phyloP scores from a whole-genome alignment of 2,797 vertebrate species.

The Hyperoplus immaculatus region DNA sequence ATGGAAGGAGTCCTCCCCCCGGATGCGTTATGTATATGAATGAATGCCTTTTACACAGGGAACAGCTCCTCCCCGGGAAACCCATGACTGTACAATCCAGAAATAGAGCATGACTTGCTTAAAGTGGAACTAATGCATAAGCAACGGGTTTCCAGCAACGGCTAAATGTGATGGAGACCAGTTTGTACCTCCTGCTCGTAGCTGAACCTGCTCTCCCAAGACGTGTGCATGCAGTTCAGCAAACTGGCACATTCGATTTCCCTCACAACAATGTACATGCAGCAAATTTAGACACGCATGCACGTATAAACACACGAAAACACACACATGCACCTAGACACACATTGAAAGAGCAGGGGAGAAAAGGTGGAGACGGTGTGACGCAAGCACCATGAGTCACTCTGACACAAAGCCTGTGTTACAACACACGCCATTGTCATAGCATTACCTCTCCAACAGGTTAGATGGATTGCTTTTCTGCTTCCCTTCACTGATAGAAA shows the following conservation, averaged over 20 bases:
- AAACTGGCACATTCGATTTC: slow-evolving; percentile 42
- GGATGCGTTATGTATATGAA: slow-evolving; percentile 73
- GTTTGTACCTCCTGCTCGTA: slow-evolving; percentile 27
- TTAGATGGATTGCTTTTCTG: slow-evolving; percentile 29
- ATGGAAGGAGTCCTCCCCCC: slow-evolving; percentile 69
- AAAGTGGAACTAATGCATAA: slow-evolving; percentile 78
- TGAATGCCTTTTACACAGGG: slow-evolving; percentile 72
- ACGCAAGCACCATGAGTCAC: slow-evolving; percentile 82
- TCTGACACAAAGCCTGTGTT: slow-evolving; percentile 60
- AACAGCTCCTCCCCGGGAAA: slow-evolving; percentile 69
- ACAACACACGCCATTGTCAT: slow-evolving; percentile 54
- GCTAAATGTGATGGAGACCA: slow-evolving; percentile 49
- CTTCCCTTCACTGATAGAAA: background rate
- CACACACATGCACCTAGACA: slow-evolving; percentile 31
- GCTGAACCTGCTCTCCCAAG: slow-evolving; percentile 47
- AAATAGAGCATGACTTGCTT: slow-evolving; percentile 78
- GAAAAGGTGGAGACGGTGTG: slow-evolving; percentile 73
- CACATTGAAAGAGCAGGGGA: slow-evolving; percentile 39
- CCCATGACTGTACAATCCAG: slow-evolving; percentile 74
- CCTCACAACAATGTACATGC: slow-evolving; percentile 29
- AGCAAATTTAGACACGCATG: slow-evolving; percentile 20
- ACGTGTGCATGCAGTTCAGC: slow-evolving; percentile 15
- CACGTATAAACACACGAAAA: slow-evolving; percentile 5
- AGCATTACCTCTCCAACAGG: slow-evolving; percentile 60
- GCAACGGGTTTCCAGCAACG: slow-evolving; percentile 57